Conservation (phyloP, 2,797 vertebrate species). For the Onychomys torridus region DNA sequence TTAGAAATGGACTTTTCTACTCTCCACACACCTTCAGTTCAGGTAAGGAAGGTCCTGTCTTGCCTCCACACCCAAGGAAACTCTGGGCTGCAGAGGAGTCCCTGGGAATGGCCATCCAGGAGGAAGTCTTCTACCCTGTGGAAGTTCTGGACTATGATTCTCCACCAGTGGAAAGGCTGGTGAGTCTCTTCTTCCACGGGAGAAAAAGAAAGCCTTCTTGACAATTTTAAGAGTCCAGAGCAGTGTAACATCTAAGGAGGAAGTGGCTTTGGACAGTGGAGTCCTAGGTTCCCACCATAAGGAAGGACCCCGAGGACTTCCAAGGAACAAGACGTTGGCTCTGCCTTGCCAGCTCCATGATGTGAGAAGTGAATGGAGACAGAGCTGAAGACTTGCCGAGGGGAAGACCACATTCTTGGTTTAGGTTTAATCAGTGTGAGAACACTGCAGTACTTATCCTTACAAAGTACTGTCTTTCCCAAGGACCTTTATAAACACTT, state of each 20-base stretch:
- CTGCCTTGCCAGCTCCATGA: not conserved
- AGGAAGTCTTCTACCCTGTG: rapidly evolving
- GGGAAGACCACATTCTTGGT: not conserved
- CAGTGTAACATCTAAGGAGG: not conserved
- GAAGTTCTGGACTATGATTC: not conserved
- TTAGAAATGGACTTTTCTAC: not conserved
- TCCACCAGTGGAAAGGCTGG: not conserved
- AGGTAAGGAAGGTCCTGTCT: not conserved
- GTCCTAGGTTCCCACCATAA: not conserved
- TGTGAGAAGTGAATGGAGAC: not conserved
- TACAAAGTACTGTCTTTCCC: not conserved
- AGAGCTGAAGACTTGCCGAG: not conserved
- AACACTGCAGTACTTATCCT: not conserved
- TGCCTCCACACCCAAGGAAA: not conserved
- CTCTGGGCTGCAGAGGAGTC: not conserved
- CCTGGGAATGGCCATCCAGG: not conserved
- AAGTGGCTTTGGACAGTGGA: not conserved
- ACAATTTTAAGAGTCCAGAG: not conserved
- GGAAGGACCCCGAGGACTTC: not conserved
- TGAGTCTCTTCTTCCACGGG: not conserved
- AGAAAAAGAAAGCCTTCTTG: not conserved
- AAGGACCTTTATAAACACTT: constrained; percentile 25
- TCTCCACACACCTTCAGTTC: not conserved
- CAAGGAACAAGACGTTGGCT: not conserved
- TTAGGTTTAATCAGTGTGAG: constrained; percentile 5